Conservation (phyloP, 1,140 invertebrate genomes). For the Helicoverpa armigera region DNA sequence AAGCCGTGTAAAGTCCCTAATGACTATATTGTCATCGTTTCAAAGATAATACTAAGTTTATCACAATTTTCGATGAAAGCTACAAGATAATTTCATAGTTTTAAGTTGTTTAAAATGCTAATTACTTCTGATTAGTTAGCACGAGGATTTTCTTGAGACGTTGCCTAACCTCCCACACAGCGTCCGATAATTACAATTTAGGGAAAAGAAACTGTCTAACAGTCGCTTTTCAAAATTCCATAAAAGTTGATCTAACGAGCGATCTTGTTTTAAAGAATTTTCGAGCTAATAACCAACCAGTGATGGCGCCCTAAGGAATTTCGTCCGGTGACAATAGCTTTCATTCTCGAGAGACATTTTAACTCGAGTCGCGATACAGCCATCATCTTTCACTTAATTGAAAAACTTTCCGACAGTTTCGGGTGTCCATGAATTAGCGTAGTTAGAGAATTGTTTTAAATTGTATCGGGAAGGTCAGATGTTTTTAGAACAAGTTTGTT, state of each 20-base stretch:
- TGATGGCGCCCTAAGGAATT: neutral
- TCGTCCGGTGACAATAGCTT: no score
- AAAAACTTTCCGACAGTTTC: slow-evolving; percentile 48
- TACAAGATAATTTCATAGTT: no score
- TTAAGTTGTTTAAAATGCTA: no score
- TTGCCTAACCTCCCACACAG: no score
- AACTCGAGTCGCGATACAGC: slow-evolving; percentile 36
- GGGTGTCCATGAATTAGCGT: slow-evolving; percentile 25
- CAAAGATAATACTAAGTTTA: no score
- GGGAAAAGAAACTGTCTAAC: neutral
- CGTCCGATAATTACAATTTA: no score
- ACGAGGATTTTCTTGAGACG: no score
- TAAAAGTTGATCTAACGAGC: neutral
- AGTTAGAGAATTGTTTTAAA: slow-evolving; percentile 27
- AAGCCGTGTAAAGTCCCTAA: no score
- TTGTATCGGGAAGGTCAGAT: neutral
- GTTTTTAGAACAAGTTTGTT: neutral
- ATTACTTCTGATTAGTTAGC: no score
- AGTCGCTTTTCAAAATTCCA: neutral
- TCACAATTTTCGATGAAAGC: no score
- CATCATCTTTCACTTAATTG: slow-evolving; percentile 58
- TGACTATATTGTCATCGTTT: no score
- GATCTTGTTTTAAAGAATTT: neutral
- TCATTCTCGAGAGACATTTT: slow-evolving; percentile 7
- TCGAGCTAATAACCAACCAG: neutral